Conservation (phyloP, 2,113 vertebrate species). For the Pygathrix nemaeus region DNA sequence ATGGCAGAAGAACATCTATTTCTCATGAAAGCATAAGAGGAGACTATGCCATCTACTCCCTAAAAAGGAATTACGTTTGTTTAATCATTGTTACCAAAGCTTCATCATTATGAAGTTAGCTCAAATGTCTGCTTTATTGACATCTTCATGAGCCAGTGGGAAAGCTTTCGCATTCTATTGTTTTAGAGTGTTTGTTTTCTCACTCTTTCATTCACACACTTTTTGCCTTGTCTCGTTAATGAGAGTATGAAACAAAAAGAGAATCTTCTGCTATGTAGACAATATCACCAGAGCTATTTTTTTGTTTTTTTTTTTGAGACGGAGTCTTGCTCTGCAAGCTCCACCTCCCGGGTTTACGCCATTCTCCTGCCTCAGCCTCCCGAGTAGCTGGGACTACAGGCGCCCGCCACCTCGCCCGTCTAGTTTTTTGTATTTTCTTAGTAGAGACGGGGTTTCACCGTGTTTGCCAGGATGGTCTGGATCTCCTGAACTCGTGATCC, state of each 20-base stretch:
- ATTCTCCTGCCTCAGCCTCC: too few species aligned
- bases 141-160: background rate
- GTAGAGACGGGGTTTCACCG: too few species aligned
- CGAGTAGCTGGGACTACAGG: too few species aligned
- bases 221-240: slow-evolving; percentile 41
- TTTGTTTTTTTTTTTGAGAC: too few species aligned
- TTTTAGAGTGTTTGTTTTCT: slow-evolving; percentile 37
- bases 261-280: slow-evolving; percentile 15
- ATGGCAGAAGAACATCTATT: slow-evolving; percentile 21
- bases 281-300: slow-evolving; percentile 41
- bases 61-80: background rate
- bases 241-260: slow-evolving; percentile 53
- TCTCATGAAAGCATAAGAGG: background rate
- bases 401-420: too few species aligned
- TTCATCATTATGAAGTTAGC: slow-evolving; percentile 18
- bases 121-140: background rate
- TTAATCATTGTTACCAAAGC: background rate
- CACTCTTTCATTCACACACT: background rate
- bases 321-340: too few species aligned
- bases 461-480: too few species aligned
- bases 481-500: too few species aligned
- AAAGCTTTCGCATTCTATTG: slow-evolving; percentile 1
- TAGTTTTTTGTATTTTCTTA: too few species aligned
- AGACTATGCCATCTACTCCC: background rate
- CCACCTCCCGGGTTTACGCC: too few species aligned